Evolutionary conservation across 2,888 invertebrate species (phyloP).

Genomic region (Molorchus minor): DNA sequence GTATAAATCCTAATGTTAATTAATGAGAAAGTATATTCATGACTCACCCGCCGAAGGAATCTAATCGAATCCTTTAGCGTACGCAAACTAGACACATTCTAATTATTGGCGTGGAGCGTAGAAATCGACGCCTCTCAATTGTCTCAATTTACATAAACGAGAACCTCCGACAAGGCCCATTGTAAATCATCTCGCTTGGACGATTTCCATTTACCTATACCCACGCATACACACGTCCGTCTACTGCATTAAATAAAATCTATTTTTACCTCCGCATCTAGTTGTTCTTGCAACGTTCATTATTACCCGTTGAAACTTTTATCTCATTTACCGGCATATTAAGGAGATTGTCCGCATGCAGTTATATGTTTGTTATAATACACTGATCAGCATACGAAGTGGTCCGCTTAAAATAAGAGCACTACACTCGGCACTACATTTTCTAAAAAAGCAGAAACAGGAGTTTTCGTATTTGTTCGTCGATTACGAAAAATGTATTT

Average conservation of each 20-base stretch:
- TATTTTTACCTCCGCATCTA: not conserved
- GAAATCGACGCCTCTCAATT: not conserved
- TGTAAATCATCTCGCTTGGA: not conserved
- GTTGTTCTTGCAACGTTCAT: not conserved
- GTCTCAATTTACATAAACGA: not conserved
- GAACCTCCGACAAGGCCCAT: not conserved
- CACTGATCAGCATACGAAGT: no score
- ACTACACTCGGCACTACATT: no score
- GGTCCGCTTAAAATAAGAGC: no score
- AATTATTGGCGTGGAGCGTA: no score
- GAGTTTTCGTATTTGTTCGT: no score
- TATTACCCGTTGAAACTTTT: not conserved
- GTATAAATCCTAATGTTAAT: no score
- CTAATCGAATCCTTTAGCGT: not conserved
- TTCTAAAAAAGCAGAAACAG: no score
- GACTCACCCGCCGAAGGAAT: not conserved
- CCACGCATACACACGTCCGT: not conserved
- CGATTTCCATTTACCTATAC: not conserved
- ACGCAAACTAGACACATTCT: not conserved
- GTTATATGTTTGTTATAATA: no score
- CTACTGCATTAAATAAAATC: no score
- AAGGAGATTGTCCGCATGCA: not conserved
- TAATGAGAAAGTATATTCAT: no score
- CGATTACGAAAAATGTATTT: no score
- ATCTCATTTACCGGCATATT: not conserved